These are phyloP conservation scores for Mantis religiosa DNA, from an alignment of 2,888 invertebrate species.

Conservation along the genomic window DNA sequence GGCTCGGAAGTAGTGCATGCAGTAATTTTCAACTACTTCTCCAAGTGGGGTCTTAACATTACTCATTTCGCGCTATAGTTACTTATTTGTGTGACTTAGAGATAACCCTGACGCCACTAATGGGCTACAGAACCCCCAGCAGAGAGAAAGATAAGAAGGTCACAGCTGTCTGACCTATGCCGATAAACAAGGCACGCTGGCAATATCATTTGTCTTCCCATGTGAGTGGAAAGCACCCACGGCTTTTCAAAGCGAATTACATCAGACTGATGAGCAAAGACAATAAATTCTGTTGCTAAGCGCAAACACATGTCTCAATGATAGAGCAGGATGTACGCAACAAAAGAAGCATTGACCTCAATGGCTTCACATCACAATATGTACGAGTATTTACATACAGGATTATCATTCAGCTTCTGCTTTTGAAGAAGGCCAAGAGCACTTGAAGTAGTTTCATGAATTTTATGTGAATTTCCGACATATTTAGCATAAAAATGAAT, in stretches of 20 bases:
- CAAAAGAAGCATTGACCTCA: neutral
- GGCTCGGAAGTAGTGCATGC: neutral
- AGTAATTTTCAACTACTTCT: neutral
- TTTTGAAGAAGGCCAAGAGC: too few species aligned
- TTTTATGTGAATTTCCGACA: too few species aligned
- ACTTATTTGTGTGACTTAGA: neutral
- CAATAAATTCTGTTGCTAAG: neutral
- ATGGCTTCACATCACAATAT: neutral
- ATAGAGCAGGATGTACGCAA: neutral
- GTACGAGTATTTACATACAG: too few species aligned
- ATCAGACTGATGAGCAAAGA: neutral
- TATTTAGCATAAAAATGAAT: too few species aligned
- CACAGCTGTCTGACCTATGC: neutral
- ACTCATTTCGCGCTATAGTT: neutral
- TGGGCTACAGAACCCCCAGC: neutral
- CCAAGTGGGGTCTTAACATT: neutral
- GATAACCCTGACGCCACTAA: neutral
- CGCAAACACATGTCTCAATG: neutral
- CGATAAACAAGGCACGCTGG: neutral
- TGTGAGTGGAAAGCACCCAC: neutral
- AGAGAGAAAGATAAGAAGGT: neutral
- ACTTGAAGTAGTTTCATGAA: too few species aligned
- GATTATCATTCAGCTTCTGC: too few species aligned
- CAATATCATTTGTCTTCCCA: neutral
- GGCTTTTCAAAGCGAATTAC: neutral